phyloP scores from a whole-genome alignment of 2,113 vertebrate genomes.

The Pterocles burchelli region DNA sequence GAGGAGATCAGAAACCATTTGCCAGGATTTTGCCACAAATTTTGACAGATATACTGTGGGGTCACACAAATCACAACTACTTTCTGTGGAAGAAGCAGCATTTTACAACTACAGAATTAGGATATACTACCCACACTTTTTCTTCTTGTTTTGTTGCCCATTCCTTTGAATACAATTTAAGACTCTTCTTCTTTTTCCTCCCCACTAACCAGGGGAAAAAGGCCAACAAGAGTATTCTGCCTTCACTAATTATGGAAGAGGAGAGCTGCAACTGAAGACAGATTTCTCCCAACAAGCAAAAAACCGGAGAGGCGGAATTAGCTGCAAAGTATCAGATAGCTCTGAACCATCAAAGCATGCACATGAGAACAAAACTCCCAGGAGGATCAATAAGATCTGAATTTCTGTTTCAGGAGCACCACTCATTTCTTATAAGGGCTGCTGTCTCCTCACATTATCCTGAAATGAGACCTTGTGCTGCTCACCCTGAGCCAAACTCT shows the following conservation, averaged over 20 bases:
- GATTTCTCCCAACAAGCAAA: not conserved
- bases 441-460: not conserved
- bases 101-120: not conserved
- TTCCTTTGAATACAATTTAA: not conserved
- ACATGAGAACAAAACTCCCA: not conserved
- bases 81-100: not conserved
- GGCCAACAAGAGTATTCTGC: not conserved
- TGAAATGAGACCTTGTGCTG: not conserved
- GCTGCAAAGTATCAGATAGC: not conserved
- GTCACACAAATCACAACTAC: not conserved
- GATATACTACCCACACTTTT: not conserved
- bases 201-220: not conserved
- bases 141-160: not conserved
- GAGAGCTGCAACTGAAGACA: not conserved
- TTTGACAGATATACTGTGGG: accelerated
- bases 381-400: not conserved
- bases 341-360: not conserved
- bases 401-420: not conserved
- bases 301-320: not conserved
- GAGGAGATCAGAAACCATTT: not conserved
- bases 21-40: not conserved
- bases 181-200: not conserved
- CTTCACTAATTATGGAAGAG: not conserved
- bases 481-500: not conserved
- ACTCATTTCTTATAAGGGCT: not conserved